Conservation (phyloP, 2,888 invertebrate genomes). For the Cotesia congregata region DNA sequence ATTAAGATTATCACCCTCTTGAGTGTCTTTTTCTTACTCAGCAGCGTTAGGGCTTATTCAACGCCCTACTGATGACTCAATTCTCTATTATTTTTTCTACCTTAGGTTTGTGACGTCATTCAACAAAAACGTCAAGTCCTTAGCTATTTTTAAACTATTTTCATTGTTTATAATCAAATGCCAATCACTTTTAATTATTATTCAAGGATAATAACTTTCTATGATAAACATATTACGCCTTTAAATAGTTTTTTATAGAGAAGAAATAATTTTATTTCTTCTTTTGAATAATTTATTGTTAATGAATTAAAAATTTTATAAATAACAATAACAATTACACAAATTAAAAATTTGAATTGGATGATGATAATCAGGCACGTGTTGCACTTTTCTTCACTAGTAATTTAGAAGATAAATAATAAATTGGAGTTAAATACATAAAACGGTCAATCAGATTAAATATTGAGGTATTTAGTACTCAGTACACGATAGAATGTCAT, state of each 20-base stretch:
- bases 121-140: background rate
- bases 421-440: slow-evolving; percentile 2
- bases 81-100: slow-evolving; percentile 11
- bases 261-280: background rate
- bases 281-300: background rate
- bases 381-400: background rate
- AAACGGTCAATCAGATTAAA: slow-evolving; percentile 4
- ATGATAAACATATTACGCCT: background rate
- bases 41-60: background rate
- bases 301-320: background rate
- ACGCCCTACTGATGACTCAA: slow-evolving; percentile 23
- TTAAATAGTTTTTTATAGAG: background rate
- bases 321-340: background rate
- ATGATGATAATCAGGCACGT: background rate
- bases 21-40: background rate
- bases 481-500: slow-evolving; percentile 31
- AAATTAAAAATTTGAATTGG: background rate
- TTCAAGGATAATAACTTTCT: background rate
- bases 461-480: slow-evolving; percentile 31
- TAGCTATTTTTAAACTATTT: background rate
- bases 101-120: slow-evolving; percentile 8
- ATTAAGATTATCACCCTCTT: background rate
- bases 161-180: background rate
- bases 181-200: background rate
- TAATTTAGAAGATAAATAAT: background rate